Evolutionary conservation across 2,797 vertebrate genomes (phyloP).

Genomic region (Tympanoctomys barrerae): DNA sequence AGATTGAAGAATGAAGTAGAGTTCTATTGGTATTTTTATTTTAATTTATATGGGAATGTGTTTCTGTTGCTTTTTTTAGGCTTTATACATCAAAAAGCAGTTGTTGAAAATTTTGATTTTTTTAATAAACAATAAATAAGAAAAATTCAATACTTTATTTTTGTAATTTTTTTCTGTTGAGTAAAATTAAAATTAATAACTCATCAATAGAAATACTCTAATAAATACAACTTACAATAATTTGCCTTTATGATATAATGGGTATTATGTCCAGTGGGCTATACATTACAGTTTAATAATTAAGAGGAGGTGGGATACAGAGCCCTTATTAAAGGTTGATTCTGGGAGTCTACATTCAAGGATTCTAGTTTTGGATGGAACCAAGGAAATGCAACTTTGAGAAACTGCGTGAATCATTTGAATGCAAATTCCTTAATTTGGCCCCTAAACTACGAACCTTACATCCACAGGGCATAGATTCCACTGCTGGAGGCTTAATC

Average conservation of each 20-base stretch:
- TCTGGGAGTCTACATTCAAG: not conserved
- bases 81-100: not conserved
- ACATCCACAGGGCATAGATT: not conserved
- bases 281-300: slow-evolving; percentile 6
- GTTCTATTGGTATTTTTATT: not conserved
- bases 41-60: not conserved
- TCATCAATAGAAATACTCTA: not conserved
- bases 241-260: not conserved
- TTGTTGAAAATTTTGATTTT: not conserved
- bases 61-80: not conserved
- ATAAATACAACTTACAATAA: not conserved
- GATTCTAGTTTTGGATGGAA: not conserved
- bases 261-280: not conserved
- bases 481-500: not conserved
- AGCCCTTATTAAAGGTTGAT: slow-evolving; percentile 1
- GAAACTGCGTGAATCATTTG: not conserved
- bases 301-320: not conserved
- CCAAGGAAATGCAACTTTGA: not conserved
- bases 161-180: not conserved
- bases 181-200: not conserved
- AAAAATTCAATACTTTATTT: not conserved
- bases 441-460: not conserved
- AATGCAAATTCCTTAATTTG: not conserved
- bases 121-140: not conserved
- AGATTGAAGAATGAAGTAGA: not conserved